Percentiles rank a stretch among this genome's conserved stretches.
Conservation (phyloP, 2,888 invertebrate species). For the Cerastis rubricosa region DNA sequence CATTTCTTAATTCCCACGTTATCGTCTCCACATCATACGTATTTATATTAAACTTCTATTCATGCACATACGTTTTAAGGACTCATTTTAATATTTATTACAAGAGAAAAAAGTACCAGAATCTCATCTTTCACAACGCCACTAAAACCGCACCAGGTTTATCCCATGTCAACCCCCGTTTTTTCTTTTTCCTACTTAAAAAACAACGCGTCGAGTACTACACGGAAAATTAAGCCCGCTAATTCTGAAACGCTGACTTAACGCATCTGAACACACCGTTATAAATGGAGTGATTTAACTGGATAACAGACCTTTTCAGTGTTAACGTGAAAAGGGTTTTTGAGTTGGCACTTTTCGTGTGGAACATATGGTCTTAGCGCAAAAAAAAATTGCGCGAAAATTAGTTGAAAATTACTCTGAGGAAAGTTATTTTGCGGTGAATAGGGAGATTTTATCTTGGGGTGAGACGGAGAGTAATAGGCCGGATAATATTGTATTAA, state of each 20-base stretch:
- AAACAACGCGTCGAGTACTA: slow-evolving; percentile 53
- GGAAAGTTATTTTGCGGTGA: slow-evolving; percentile 31
- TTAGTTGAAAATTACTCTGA: slow-evolving; percentile 55
- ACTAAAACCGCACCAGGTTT: slow-evolving; percentile 38
- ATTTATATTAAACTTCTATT: background rate
- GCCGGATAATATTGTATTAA: slow-evolving; percentile 18
- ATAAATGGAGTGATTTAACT: slow-evolving; percentile 65
- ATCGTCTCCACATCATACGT: background rate
- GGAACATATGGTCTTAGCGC: slow-evolving; percentile 42
- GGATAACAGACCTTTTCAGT: slow-evolving; percentile 61
- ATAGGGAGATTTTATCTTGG: slow-evolving; percentile 35
- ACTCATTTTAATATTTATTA: background rate
- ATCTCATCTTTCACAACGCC: slow-evolving; percentile 10
- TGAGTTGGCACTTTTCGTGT: slow-evolving; percentile 56
- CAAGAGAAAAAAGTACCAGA: slow-evolving; percentile 26
- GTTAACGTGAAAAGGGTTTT: slow-evolving; percentile 66
- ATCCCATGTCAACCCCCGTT: slow-evolving; percentile 27
- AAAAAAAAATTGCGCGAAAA: slow-evolving; percentile 54
- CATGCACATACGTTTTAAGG: background rate
- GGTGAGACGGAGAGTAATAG: slow-evolving; percentile 27
- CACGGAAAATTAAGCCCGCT: slow-evolving; percentile 58
- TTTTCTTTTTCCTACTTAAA: slow-evolving; percentile 46
- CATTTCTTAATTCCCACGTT: background rate
- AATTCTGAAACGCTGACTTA: slow-evolving; percentile 63
- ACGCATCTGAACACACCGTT: slow-evolving; percentile 57